These are phyloP conservation scores for Cacoxenus indagator DNA, from an alignment of 2,888 invertebrate genomes.

Conservation along the genomic window DNA sequence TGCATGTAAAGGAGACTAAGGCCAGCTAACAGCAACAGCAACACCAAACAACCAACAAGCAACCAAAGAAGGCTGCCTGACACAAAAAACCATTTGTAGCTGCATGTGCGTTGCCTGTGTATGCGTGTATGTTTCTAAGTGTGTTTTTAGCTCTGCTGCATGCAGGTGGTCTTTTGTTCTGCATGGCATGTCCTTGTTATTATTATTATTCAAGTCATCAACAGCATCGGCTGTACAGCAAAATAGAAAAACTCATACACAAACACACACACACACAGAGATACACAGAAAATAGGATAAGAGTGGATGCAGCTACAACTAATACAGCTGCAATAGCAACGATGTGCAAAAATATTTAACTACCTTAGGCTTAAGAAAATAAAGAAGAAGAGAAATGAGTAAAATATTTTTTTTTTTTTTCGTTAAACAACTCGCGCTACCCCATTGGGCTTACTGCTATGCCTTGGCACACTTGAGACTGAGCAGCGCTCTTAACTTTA, in stretches of 20 bases:
- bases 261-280: background rate
- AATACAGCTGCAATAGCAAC: background rate
- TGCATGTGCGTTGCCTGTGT: background rate
- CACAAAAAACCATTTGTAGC: slow-evolving; percentile 23
- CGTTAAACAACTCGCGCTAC: background rate
- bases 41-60: background rate
- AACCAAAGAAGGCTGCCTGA: background rate
- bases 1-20: slow-evolving; percentile 7
- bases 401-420: too few species aligned
- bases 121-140: background rate
- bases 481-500: background rate
- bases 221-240: slow-evolving; percentile 53
- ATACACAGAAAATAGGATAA: background rate
- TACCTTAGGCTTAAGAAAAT: slow-evolving; percentile 2
- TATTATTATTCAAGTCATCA: slow-evolving; percentile 66
- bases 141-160: background rate
- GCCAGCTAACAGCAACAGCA: background rate
- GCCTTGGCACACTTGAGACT: background rate
- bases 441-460: background rate
- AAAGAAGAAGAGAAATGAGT: background rate
- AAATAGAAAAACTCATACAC: too few species aligned
- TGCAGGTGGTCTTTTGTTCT: slow-evolving; percentile 50
- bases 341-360: background rate
- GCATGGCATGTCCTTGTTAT: slow-evolving; percentile 59
- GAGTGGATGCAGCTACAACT: background rate